Evolutionary conservation across 2,113 vertebrate genomes (phyloP).

Genomic region (Poeciliopsis retropinna): DNA sequence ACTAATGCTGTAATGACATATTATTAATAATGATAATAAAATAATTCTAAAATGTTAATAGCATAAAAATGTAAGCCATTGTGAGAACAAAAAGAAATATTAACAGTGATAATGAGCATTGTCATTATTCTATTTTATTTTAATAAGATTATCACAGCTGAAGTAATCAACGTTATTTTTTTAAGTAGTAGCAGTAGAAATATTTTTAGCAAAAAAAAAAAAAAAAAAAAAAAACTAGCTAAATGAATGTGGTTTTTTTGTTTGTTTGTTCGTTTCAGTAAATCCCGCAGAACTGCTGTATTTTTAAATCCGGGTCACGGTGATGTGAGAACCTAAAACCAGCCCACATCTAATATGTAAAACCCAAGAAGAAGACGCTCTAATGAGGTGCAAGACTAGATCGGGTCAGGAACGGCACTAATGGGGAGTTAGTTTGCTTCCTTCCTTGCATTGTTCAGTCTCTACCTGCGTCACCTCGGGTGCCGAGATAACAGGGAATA

Average conservation of each 20-base stretch:
- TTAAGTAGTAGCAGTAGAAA: background rate
- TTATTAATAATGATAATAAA: too few species aligned
- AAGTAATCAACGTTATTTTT: background rate
- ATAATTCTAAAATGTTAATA: too few species aligned
- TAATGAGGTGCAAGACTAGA: background rate
- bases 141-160: background rate
- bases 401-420: too few species aligned
- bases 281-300: background rate
- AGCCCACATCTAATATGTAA: background rate
- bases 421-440: background rate
- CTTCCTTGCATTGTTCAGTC: slow-evolving; percentile 5
- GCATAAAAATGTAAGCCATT: too few species aligned
- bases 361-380: background rate
- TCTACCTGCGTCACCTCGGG: too few species aligned
- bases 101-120: too few species aligned
- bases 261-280: background rate
- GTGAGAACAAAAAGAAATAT: too few species aligned
- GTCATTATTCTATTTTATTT: background rate
- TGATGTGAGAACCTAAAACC: background rate
- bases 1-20: too few species aligned
- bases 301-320: background rate
- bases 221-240: too few species aligned
- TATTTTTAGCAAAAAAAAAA: too few species aligned
- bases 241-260: background rate
- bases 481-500: slow-evolving; percentile 5